Percentiles rank a stretch among this genome's conserved stretches.
Conservation (phyloP, 2,888 invertebrate genomes). For the Sphaerophoria rueppellii region DNA sequence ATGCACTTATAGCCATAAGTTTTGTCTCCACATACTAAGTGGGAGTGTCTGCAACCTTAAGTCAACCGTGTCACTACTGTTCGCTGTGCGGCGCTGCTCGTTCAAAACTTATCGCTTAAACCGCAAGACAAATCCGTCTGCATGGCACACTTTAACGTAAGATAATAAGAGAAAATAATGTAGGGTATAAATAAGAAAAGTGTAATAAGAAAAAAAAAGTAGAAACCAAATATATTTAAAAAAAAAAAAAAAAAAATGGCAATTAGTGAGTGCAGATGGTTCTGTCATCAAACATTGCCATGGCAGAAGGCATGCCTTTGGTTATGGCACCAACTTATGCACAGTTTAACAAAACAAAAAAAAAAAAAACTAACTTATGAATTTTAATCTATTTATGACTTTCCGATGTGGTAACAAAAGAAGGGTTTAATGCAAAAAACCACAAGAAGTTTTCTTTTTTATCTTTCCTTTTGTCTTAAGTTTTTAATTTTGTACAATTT, state of each 20-base stretch:
- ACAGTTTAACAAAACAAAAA: conserved; percentile 3
- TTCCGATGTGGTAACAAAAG: conserved; percentile 25
- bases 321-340: neutral
- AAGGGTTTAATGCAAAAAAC: conserved; percentile 43
- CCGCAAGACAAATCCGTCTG: neutral
- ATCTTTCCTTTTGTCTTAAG: conserved; percentile 5
- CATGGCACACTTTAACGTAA: conserved; percentile 15
- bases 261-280: too few relatives aligned
- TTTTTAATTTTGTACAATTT: conserved; percentile 18
- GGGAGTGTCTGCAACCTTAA: conserved; percentile 35
- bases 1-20: conserved; percentile 11
- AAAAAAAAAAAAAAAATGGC: neutral
- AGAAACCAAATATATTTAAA: neutral
- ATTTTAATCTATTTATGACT: conserved; percentile 26
- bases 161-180: conserved; percentile 25
- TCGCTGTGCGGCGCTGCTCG: neutral
- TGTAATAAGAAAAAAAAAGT: neutral
- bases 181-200: conserved; percentile 22
- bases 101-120: conserved; percentile 34
- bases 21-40: conserved; percentile 3
- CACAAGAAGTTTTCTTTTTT: conserved; percentile 26
- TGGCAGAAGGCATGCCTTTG: neutral
- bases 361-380: conserved; percentile 9
- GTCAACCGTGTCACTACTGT: neutral
- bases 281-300: neutral